Base-by-base conservation (phyloP, 2,888 invertebrate species). In the Ormia ochracea region DNA sequence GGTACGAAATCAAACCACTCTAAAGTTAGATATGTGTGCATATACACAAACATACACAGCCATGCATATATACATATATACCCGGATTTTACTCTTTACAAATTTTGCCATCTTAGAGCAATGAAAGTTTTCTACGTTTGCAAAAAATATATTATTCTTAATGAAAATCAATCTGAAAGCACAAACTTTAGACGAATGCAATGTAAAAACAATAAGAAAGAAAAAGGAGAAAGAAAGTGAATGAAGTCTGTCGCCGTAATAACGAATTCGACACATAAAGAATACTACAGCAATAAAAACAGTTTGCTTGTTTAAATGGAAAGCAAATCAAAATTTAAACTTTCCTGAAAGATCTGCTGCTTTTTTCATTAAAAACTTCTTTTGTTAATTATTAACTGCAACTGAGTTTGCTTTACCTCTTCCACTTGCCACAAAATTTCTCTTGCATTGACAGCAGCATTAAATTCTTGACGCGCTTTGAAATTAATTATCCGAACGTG, bases 401-500 rank as follows among this genome's bases (percentile, higher is more conserved):
- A 12, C 36, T 43, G 21, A 19, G 31, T 17, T 21, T 10, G 50
- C 36, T 21, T 38, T 36, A 28, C 10, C 17, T 38, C 23, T 26
- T 38, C 9, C 2, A 28, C 31, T 38, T 17, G 3, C 2, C 31
- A 19, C 7, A 36, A n/a, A 5, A 52, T 38, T 61, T 65, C 70
- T 72, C 36, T 23, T 21, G 52, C 54, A 68, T 26, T 69, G 79
- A 45, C 69, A 52, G 41, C 59, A 58, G 48, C 75, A 72, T 61
- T 80, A 45, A 72, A 80, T 80, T 76, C 80, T 76, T 72, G 52
- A 70, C 75, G 66, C 75, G 72, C 61, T 66, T 66, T 66, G 59
- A 70, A 72, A 72, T 65, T 80, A 80, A 80, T 80, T 80, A 80
- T 56, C 61, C 43, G 10, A 63, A 23, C 43, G 33, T 54, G 75